Conservation (phyloP, 2,113 vertebrate species). For the Malaclemys terrapin region DNA sequence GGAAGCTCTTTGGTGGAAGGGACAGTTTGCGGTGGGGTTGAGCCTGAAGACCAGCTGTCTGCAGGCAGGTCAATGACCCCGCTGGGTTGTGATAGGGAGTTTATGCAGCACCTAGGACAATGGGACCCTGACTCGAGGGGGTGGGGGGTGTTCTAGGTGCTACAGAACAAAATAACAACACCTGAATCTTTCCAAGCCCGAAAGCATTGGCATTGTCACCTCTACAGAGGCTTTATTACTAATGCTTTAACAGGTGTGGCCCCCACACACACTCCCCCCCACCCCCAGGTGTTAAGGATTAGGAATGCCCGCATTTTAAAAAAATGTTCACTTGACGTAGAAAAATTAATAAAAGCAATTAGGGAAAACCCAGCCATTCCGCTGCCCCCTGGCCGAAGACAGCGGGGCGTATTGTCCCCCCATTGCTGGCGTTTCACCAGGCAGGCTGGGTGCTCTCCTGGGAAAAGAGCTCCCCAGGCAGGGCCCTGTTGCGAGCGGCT, state of each 20-base stretch:
- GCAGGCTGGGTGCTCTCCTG: background rate
- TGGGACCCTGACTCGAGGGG: background rate
- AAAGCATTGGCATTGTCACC: background rate
- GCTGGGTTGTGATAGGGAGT: background rate
- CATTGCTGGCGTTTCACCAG: background rate
- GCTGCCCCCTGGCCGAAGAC: background rate
- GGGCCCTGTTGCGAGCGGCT: conserved; percentile 39
- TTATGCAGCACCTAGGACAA: background rate
- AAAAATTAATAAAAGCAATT: background rate
- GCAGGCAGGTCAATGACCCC: background rate
- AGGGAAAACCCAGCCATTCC: background rate
- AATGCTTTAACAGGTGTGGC: background rate
- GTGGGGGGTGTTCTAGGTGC: background rate
- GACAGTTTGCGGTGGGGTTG: background rate
- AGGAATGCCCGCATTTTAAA: background rate
- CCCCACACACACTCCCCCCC: too few relatives aligned
- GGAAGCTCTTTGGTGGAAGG: background rate
- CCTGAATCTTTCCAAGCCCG: background rate
- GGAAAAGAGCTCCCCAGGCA: background rate
- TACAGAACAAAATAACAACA: background rate
- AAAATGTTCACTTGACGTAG: background rate
- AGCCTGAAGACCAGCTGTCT: background rate
- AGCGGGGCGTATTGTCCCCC: background rate
- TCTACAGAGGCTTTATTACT: background rate
- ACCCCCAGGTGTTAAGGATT: background rate